Evolutionary conservation across 2,888 invertebrate species (phyloP), one percentile per base, ranked within the genome.

Genomic region (Stratiomys singularior): DNA sequence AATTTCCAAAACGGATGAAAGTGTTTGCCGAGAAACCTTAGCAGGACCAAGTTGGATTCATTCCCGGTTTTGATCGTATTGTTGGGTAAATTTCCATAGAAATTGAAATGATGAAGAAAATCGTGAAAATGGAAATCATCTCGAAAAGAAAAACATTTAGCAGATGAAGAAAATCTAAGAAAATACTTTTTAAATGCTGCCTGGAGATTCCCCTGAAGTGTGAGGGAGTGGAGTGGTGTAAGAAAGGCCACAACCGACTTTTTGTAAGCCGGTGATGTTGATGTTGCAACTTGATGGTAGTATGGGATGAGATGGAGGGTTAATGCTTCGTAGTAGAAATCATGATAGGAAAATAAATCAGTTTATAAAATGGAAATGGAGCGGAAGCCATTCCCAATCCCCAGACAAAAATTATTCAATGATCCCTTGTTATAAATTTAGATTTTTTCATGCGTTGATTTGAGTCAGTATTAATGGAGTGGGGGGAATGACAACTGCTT

Each of bases 1-100:
- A 85, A 85, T 85, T 86, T 86, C 83, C 84, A 86, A 86, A 86
- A 86, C 86, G 84, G 87, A 86, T 86, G 86, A 86, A 86, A 86
- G 87, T 86, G 87, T 87, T 86, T 86, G 84, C 84, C 13, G 11
- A 63, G 85, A 86, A 86, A 85, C 87, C 86, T 30, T 64, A 64
- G 2, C 60, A 64, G 25, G 23, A 4, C 21, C 23, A 64, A 5
- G 25, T 27, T 25, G 13, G 58, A 25, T 21, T 25, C 23, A 25
- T 60, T 60, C 18, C 15, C n/a, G 15, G n/a, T 52, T 18, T 13
- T 18, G 52, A 23, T 60, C 60, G 60, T 60, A n/a, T 60, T 64
- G 25, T 64, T 78, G 83, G 21, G 30, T 9, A 27, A 4, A 74
- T 60, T 30, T 60, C 66, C 11, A 77, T 37, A 58, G 30, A 64